Base-by-base conservation (phyloP, 2,888 invertebrate species). In the Alloplasta piceator region DNA sequence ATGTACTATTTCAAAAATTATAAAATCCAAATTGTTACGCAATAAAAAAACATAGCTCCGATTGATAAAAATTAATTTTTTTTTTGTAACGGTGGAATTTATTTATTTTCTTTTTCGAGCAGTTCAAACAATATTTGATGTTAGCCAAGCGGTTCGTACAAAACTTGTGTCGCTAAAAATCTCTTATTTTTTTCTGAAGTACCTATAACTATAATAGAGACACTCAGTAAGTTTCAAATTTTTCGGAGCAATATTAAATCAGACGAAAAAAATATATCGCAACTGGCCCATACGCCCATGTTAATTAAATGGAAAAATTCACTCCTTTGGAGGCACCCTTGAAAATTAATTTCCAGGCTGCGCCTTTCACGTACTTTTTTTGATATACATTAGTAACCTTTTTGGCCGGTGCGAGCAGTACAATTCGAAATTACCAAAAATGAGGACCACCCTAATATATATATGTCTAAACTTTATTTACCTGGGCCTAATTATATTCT, bases 401-500 rank as follows among this genome's bases (percentile, higher is more conserved):
- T 48, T 70, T 58, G 60, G 64, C 48, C 16, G 71, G 56, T 12
- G 38, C 61, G 52, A 70, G 73, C 10, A 58, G 26, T 36, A 36
- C 0, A 58, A 58, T 36, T 58, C 58, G 36, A 36, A 52, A 52
- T 36, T 3, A 58, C 6, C 52, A 52, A 78, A 50, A 58, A 48
- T 50, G 7, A 5, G 4, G 41, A 63, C 41, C n/a, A n/a, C n/a
- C n/a, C 16, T 16, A 26, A 67, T 41, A 68, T 14, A 55, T 58
- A 63, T 74, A 74, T 68, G 64, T 14, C 50, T 50, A 66, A 43
- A 50, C 41, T 48, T 61, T 60, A 78, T 74, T 72, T 74, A 26
- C 36, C 55, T 50, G 60, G 58, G 60, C 74, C 78, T 81, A 74
- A 71, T 60, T 60, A 41, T 67, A 52, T 70, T 74, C 46, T 74